phyloP scores from a whole-genome alignment of 2,113 vertebrate genomes.

The Apistogramma diplotaenia region DNA sequence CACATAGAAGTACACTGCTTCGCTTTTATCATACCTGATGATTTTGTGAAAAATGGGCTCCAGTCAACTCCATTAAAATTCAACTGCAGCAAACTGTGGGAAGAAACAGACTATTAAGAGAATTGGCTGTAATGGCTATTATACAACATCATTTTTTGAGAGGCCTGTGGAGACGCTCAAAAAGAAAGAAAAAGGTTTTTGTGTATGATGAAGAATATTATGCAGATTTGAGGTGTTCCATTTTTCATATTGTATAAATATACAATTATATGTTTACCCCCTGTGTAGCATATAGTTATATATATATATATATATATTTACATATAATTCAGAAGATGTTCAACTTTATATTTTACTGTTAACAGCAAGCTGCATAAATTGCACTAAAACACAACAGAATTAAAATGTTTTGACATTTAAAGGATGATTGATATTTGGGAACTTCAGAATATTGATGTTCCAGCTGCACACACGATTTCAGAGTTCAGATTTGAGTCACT shows the following conservation, averaged over 20 bases:
- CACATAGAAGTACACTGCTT: constrained; percentile 14
- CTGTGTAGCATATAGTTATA: background rate
- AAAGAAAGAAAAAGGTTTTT: background rate
- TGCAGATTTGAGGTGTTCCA: background rate
- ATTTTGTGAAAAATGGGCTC: constrained; percentile 54
- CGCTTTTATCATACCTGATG: constrained; percentile 38
- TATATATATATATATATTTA: too few relatives aligned
- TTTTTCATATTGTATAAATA: background rate
- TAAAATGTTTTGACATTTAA: background rate
- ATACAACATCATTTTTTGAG: background rate
- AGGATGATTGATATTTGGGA: background rate
- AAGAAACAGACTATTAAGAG: constrained; percentile 17
- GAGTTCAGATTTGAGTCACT: background rate
- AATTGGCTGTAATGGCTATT: constrained; percentile 20
- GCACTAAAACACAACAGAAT: background rate
- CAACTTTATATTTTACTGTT: too few relatives aligned
- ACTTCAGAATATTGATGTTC: background rate
- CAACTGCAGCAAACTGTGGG: constrained; percentile 8
- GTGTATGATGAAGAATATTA: background rate
- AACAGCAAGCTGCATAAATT: background rate
- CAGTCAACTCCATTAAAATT: constrained; percentile 24
- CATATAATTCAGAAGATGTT: background rate
- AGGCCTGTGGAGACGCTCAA: background rate
- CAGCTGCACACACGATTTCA: background rate
- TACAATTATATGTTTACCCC: background rate